Percentiles rank a stretch among this genome's conserved stretches.
These are phyloP conservation scores for Eristalinus sepulchralis DNA, from an alignment of 2,888 invertebrate genomes.

Conservation along the genomic window DNA sequence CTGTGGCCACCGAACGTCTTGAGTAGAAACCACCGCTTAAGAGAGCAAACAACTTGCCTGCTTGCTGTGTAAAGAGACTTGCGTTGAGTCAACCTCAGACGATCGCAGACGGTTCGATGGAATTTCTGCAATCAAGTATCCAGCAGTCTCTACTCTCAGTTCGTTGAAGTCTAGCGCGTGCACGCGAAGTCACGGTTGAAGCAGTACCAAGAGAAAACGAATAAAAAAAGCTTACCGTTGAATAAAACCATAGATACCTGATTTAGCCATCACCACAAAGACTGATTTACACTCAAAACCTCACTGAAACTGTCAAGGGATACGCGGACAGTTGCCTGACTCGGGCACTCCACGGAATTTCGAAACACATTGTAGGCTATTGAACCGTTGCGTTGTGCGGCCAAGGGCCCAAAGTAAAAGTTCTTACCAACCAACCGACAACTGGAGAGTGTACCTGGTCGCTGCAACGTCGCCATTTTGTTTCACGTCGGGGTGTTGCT, in stretches of 20 bases:
- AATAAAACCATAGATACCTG: slow-evolving; percentile 49
- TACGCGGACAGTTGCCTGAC: background rate
- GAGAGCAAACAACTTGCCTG: slow-evolving; percentile 31
- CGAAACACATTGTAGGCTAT: background rate
- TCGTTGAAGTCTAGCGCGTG: slow-evolving; percentile 47
- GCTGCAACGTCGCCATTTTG: slow-evolving; percentile 70
- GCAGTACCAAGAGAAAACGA: slow-evolving; percentile 11
- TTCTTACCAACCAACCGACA: slow-evolving; percentile 27
- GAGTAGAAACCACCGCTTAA: slow-evolving; percentile 28
- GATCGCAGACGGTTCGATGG: slow-evolving; percentile 35
- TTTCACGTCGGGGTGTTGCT: slow-evolving; percentile 52
- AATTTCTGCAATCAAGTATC: slow-evolving; percentile 50
- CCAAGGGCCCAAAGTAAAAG: slow-evolving; percentile 62
- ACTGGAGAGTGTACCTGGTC: slow-evolving; percentile 45
- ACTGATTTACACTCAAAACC: slow-evolving; percentile 41
- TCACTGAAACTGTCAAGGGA: slow-evolving; percentile 1
- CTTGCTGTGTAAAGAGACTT: slow-evolving; percentile 29
- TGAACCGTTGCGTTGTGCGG: background rate
- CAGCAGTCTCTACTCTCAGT: slow-evolving; percentile 60
- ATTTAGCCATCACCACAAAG: slow-evolving; percentile 47
- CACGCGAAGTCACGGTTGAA: slow-evolving; percentile 30
- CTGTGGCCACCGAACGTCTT: slow-evolving; percentile 30
- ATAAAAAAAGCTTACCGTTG: slow-evolving; percentile 29
- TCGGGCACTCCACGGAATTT: background rate
- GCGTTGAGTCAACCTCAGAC: slow-evolving; percentile 14